Conservation (phyloP, 1,140 invertebrate species). For the Dinothrombium tinctorium region DNA sequence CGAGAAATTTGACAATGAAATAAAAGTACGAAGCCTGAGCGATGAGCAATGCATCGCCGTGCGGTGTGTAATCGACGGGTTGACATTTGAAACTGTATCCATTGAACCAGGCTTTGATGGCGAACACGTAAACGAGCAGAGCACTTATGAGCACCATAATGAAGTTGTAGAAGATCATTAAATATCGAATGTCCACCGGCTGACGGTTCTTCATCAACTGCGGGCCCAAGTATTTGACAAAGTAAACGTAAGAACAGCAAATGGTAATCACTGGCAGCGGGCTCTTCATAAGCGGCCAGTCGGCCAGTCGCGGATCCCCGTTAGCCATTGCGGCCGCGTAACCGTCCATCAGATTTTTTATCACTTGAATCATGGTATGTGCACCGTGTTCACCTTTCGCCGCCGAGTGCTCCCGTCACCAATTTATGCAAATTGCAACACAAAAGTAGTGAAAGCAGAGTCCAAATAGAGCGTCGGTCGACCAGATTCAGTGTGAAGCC, state of each 20-base stretch:
- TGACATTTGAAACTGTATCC: conserved; percentile 1
- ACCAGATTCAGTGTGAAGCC: no score
- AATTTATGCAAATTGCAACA: no score
- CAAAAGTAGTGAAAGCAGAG: no score
- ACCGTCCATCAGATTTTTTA: no score
- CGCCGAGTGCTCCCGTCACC: no score
- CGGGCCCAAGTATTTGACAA: conserved; percentile 46
- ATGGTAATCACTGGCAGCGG: conserved; percentile 63
- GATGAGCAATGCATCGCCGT: neutral
- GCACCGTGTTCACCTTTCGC: no score
- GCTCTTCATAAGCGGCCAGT: conserved; percentile 70
- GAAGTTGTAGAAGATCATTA: conserved; percentile 54
- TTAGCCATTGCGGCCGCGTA: no score
- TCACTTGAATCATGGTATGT: no score
- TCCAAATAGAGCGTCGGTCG: no score
- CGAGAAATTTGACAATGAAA: conserved; percentile 27
- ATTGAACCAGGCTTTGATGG: conserved; percentile 11
- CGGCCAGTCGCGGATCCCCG: conserved; percentile 48
- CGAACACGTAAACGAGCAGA: conserved; percentile 11
- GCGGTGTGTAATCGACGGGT: conserved; percentile 1
- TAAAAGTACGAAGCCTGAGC: conserved; percentile 14
- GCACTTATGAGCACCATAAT: conserved; percentile 16
- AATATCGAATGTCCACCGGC: conserved; percentile 48
- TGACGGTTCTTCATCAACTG: conserved; percentile 62
- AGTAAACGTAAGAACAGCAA: conserved; percentile 60